phyloP scores from a whole-genome alignment of 2,113 vertebrate genomes.

The Zosterops pallidus region DNA sequence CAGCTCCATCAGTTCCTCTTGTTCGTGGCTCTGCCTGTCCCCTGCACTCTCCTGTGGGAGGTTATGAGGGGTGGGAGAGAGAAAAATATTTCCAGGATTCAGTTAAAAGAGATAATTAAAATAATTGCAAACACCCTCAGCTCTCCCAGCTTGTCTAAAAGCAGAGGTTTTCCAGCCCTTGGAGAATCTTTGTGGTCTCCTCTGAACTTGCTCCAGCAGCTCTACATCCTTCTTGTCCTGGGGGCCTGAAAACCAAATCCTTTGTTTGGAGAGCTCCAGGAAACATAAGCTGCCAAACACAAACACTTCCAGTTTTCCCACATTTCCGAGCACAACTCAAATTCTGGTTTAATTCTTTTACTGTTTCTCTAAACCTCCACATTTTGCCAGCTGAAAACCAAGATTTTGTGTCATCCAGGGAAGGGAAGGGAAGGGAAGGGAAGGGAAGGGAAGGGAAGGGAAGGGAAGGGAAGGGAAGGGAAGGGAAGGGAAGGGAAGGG shows the following conservation, averaged over 20 bases:
- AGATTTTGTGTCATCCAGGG: background rate
- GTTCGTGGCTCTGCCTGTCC: background rate
- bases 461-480: background rate
- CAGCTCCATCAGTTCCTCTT: background rate
- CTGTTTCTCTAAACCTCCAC: background rate
- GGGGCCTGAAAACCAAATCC: fast-evolving
- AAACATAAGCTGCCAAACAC: background rate
- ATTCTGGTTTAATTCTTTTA: background rate
- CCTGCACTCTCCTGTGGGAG: background rate
- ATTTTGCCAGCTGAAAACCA: background rate
- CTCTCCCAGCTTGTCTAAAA: background rate
- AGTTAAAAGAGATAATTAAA: background rate
- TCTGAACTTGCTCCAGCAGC: background rate
- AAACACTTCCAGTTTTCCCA: background rate
- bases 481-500: too few species aligned
- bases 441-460: too few species aligned
- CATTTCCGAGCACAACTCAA: background rate
- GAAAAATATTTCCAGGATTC: background rate
- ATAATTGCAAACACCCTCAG: background rate
- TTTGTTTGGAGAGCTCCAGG: background rate
- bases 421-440: background rate
- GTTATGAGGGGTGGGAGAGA: background rate
- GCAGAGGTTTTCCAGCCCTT: background rate
- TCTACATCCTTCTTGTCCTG: background rate
- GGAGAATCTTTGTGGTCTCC: background rate